phyloP scores from a whole-genome alignment of 2,113 vertebrate genomes.

The Oncorhynchus gorbuscha region DNA sequence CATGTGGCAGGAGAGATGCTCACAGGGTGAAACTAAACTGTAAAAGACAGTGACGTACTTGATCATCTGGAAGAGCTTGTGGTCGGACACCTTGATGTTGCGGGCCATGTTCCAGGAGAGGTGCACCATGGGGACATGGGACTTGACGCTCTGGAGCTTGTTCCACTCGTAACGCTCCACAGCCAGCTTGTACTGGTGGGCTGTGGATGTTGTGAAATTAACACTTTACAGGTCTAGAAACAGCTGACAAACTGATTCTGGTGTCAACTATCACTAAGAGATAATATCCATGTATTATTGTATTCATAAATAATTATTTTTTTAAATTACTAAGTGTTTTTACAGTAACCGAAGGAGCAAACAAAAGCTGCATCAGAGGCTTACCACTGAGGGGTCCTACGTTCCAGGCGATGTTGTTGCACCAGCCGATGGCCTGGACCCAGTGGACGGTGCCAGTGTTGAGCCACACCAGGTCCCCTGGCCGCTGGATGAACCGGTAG shows the following conservation, averaged over 20 bases:
- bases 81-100: slow-evolving; percentile 99
- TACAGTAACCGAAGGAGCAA: no score
- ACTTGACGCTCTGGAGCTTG: slow-evolving; percentile 98
- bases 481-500: slow-evolving; percentile 97
- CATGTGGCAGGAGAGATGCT: neutral
- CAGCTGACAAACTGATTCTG: no score
- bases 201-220: slow-evolving; percentile 56
- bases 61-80: slow-evolving; percentile 99
- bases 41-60: slow-evolving; percentile 81
- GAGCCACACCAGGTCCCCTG: slow-evolving; percentile 98
- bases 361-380: neutral
- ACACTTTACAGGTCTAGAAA: neutral
- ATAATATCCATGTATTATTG: no score
- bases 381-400: slow-evolving; percentile 95
- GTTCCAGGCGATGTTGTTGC: slow-evolving; percentile 99
- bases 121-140: slow-evolving; percentile 98
- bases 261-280: neutral
- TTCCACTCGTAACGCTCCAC: slow-evolving; percentile 99
- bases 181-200: slow-evolving; percentile 95
- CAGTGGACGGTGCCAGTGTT: slow-evolving; percentile 98
- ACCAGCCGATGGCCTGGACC: slow-evolving; percentile 99
- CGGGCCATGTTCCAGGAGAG: slow-evolving; percentile 99
- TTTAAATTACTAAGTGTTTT: no score
- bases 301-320: no score
- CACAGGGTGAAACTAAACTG: no score